Evolutionary conservation across 2,113 vertebrate species (phyloP), one percentile per base, ranked within the genome.

Genomic region (Pyrgilauda ruficollis): DNA sequence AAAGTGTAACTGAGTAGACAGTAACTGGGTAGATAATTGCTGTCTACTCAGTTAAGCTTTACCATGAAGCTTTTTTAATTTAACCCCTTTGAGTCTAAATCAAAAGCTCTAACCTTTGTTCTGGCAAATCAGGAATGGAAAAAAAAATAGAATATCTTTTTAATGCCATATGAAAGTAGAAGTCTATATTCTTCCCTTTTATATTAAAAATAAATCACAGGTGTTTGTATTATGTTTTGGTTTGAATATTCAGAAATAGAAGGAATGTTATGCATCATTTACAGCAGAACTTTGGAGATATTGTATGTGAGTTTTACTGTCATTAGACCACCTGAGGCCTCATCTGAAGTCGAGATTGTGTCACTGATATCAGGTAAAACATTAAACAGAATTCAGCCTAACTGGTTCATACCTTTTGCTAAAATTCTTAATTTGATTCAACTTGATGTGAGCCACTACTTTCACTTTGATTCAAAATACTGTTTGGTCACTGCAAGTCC

Each of bases 241-340:
- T 26, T 78, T 76, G 41, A 59, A 31, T 46, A 49, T 47, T 84
- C n/a, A 68, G 64, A 84, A 69, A 78, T 55, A 52, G 0, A 56
- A 31, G 27, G 30, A 74, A 78, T 10, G 13, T 46, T 56, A 55
- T 3, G 2, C 0, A 0, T 39, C 13, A 24, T 52, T 66, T 46
- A 80, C 4, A 31, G 19, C 31, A 91, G 72, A 83, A 58, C 16
- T 46, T 39, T 15, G 13, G 15, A 75, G 27, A 31, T 15, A 30
- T 1, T 85, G 11, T 50, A 49, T 44, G 1, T 33, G 47, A 49
- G 8, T 56, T 82, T 66, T 66, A 23, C 18, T 43, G 68, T n/a
- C n/a, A 46, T 37, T 55, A 39, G 24, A 66, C 8, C 7, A 56
- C 37, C 9, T 11, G 10, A 74, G 23, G 27, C 22, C 12, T 70